Conservation (phyloP, 2,888 invertebrate genomes). For the Epinotia nisella region DNA sequence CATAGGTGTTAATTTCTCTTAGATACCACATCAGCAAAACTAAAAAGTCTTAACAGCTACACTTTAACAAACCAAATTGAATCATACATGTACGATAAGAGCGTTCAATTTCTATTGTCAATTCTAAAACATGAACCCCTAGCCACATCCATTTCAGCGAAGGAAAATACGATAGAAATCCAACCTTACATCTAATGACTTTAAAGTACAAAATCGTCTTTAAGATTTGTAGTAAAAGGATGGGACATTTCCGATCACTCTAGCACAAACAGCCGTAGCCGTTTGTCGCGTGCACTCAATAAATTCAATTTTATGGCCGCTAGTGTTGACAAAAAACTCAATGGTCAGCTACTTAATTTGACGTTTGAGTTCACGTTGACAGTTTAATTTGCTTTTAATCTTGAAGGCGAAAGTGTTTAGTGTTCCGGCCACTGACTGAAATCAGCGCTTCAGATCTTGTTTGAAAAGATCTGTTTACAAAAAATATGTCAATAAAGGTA, state of each 20-base stretch:
- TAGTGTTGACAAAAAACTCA: slow-evolving; percentile 46
- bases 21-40: slow-evolving; percentile 44
- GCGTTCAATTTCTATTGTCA: slow-evolving; percentile 12
- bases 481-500: no score
- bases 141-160: neutral
- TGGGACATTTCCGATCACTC: slow-evolving; percentile 54
- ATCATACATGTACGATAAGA: neutral
- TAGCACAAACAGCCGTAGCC: slow-evolving; percentile 54
- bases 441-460: neutral
- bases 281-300: slow-evolving; percentile 71
- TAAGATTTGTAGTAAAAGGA: slow-evolving; percentile 46
- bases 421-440: slow-evolving; percentile 13
- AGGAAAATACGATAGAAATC: neutral
- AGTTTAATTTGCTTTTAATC: slow-evolving; percentile 36
- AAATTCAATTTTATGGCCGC: slow-evolving; percentile 76
- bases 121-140: neutral
- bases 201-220: slow-evolving; percentile 18
- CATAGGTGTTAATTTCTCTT: slow-evolving; percentile 60
- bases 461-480: no score
- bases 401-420: slow-evolving; percentile 30
- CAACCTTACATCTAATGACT: neutral
- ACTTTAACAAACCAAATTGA: neutral
- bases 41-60: slow-evolving; percentile 24
- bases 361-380: slow-evolving; percentile 18
- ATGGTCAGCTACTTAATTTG: slow-evolving; percentile 59